These are phyloP conservation scores for Bimastos eiseni DNA, from an alignment of 2,888 invertebrate species.

Conservation along the genomic window DNA sequence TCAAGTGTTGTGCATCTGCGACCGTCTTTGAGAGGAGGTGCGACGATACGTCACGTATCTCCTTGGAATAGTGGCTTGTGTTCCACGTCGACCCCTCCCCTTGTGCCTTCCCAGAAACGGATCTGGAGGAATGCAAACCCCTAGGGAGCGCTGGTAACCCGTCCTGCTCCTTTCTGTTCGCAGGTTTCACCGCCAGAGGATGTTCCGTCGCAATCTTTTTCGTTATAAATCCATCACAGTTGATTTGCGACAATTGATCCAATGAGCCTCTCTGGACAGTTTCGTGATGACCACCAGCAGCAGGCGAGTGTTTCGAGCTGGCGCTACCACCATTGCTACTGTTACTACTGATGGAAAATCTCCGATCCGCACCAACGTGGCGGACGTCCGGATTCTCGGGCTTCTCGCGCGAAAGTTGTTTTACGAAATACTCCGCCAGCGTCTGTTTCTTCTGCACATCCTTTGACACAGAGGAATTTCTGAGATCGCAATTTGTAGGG, in stretches of 20 bases:
- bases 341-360: not conserved
- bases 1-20: not conserved
- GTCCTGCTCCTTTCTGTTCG: not conserved
- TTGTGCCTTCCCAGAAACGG: not conserved
- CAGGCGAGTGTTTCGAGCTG: not conserved
- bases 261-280: not conserved
- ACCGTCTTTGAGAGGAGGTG: not conserved
- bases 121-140: not conserved
- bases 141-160: not conserved
- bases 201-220: not conserved
- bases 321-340: constrained; percentile 5
- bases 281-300: not conserved
- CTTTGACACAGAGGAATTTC: not conserved
- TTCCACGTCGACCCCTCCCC: not conserved
- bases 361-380: not conserved
- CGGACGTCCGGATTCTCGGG: not conserved
- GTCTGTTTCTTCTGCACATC: not conserved
- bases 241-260: not conserved
- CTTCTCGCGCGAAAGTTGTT: not conserved
- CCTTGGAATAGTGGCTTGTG: not conserved
- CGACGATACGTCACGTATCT: not conserved
- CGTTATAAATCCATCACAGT: constrained; percentile 2
- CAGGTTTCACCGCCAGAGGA: not conserved
- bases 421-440: not conserved
- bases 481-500: not conserved